phyloP scores from a whole-genome alignment of 1,140 invertebrate species.

The Microplitis mediator region DNA sequence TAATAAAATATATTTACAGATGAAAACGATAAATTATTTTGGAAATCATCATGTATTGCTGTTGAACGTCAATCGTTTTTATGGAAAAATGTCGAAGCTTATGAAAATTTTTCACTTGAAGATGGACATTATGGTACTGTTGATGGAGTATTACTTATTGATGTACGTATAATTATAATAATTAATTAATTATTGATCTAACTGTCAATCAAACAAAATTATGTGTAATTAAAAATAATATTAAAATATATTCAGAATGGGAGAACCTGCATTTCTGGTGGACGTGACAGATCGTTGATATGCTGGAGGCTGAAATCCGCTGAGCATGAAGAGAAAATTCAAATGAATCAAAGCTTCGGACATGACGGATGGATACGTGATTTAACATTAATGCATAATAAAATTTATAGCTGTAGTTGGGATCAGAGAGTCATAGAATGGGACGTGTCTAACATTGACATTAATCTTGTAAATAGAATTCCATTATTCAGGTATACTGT shows the following conservation, averaged over 20 bases:
- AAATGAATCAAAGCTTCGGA: conserved; percentile 34
- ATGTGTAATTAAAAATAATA: background rate
- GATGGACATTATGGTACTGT: conserved; percentile 48
- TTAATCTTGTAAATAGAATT: conserved; percentile 43
- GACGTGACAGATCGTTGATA: conserved; percentile 50
- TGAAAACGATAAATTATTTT: conserved; percentile 49
- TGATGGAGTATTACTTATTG: conserved; percentile 52
- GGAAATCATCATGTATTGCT: conserved; percentile 51
- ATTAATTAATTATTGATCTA: too few species aligned
- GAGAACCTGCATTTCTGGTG: conserved; percentile 51
- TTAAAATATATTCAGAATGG: conserved; percentile 39
- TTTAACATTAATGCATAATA: conserved; percentile 46
- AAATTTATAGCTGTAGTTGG: conserved; percentile 56
- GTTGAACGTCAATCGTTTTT: conserved; percentile 47
- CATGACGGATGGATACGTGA: conserved; percentile 60
- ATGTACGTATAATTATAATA: conserved; percentile 20
- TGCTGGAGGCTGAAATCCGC: conserved; percentile 41
- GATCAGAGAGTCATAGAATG: conserved; percentile 52
- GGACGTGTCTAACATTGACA: conserved; percentile 38
- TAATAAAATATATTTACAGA: conserved; percentile 33
- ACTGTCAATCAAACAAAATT: too few species aligned
- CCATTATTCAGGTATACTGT: conserved; percentile 39
- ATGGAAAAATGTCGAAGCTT: conserved; percentile 41
- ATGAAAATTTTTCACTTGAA: conserved; percentile 40
- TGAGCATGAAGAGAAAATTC: conserved; percentile 25